Percentiles rank a stretch among this genome's conserved stretches.
Evolutionary conservation across 2,888 invertebrate genomes (phyloP).

Genomic region (Platerodrilus igneus): DNA sequence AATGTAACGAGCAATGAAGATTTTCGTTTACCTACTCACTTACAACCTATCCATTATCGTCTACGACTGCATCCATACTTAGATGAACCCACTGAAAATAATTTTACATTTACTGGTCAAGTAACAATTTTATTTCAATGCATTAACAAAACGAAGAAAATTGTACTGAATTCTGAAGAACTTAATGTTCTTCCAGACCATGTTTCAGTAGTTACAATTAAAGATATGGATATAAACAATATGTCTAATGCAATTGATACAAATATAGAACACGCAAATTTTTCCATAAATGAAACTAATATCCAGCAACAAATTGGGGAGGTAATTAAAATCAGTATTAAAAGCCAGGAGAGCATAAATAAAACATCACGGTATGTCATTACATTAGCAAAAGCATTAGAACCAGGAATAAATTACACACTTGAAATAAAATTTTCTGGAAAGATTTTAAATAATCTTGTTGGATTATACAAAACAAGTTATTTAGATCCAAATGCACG

Average conservation of each 20-base stretch:
- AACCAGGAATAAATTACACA: slow-evolving; percentile 52
- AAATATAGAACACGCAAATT: no score
- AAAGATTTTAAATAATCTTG: slow-evolving; percentile 55
- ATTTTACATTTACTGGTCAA: slow-evolving; percentile 42
- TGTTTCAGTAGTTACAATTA: slow-evolving; percentile 31
- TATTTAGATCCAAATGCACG: slow-evolving; percentile 51
- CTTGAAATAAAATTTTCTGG: slow-evolving; percentile 55
- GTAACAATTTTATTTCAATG: slow-evolving; percentile 40
- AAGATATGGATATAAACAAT: slow-evolving; percentile 4
- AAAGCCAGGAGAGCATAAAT: slow-evolving; percentile 39
- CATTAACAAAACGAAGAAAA: slow-evolving; percentile 36
- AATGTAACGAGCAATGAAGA: slow-evolving; percentile 33
- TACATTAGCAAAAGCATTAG: slow-evolving; percentile 36
- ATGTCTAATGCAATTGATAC: not conserved
- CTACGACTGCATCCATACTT: slow-evolving; percentile 41
- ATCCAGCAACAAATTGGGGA: not conserved
- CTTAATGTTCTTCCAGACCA: slow-evolving; percentile 35
- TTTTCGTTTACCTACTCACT: slow-evolving; percentile 34
- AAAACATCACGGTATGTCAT: slow-evolving; percentile 18
- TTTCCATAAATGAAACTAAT: no score
- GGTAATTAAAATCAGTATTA: slow-evolving; percentile 12
- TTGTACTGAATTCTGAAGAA: slow-evolving; percentile 40
- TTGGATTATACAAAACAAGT: slow-evolving; percentile 65
- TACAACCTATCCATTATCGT: slow-evolving; percentile 39
- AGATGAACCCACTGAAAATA: slow-evolving; percentile 35